Conservation (phyloP, 1,140 invertebrate genomes). For the Trichoplusia ni region DNA sequence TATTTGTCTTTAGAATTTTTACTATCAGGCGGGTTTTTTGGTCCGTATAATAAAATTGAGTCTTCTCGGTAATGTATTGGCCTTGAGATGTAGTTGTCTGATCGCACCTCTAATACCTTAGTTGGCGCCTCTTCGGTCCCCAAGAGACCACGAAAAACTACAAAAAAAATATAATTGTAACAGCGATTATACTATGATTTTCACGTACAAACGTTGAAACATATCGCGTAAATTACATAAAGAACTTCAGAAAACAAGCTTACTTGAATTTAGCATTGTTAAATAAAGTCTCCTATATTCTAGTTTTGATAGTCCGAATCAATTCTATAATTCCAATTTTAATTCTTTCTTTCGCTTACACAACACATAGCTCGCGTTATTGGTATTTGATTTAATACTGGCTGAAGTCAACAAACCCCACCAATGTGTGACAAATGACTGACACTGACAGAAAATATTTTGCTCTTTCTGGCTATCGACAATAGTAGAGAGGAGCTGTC, state of each 20-base stretch:
- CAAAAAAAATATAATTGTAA: constrained; percentile 42
- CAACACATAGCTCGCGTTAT: not conserved
- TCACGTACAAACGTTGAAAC: no score
- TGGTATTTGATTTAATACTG: not conserved
- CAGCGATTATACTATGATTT: no score
- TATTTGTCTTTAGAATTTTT: constrained; percentile 77
- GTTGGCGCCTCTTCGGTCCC: constrained; percentile 81
- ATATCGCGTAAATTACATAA: constrained; percentile 3
- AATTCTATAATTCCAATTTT: not conserved
- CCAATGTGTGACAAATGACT: not conserved
- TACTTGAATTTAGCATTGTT: constrained; percentile 70
- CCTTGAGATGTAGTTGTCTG: constrained; percentile 85
- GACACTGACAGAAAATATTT: no score
- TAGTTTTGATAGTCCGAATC: not conserved
- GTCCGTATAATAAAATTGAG: constrained; percentile 86
- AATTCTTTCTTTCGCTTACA: not conserved
- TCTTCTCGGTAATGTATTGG: constrained; percentile 86
- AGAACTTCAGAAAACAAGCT: constrained; percentile 34
- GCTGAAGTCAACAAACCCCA: not conserved
- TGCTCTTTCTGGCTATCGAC: no score
- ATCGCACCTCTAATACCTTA: constrained; percentile 85
- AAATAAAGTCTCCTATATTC: not conserved
- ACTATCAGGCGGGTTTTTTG: constrained; percentile 60
- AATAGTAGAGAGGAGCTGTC: no score
- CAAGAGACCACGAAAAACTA: constrained; percentile 80